A percentile compares a stretch with the other conserved stretches of the same genome.
Evolutionary conservation across 2,888 invertebrate genomes (phyloP).

Genomic region (Oscheius myriophilus): DNA sequence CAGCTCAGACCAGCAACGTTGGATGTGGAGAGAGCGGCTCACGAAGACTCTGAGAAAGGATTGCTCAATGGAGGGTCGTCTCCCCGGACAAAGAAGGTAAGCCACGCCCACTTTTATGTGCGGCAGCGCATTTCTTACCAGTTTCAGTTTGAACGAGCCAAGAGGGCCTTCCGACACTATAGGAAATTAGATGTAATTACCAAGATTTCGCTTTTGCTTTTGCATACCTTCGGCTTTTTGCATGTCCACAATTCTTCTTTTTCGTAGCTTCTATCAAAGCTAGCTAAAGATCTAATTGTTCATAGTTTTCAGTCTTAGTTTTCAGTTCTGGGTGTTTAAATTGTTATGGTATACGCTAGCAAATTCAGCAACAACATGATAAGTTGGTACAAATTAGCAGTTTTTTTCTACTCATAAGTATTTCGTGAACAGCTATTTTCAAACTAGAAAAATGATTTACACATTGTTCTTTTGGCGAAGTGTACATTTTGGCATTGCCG

Average conservation of each 20-base stretch:
- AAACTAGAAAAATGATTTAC: no score
- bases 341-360: no score
- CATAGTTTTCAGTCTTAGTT: no score
- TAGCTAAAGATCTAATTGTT: no score
- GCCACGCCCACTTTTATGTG: neutral
- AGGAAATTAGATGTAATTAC: constrained; percentile 26
- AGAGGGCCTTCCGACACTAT: constrained; percentile 8
- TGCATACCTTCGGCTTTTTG: neutral
- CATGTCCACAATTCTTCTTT: neutral
- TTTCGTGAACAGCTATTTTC: no score
- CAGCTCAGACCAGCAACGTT: constrained; percentile 28
- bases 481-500: no score
- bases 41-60: constrained; percentile 3
- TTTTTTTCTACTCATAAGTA: no score
- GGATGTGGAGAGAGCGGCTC: constrained; percentile 12
- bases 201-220: constrained; percentile 14
- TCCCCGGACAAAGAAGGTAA: constrained; percentile 18
- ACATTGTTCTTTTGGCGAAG: no score
- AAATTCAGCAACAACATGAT: no score
- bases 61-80: constrained; percentile 21
- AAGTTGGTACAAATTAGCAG: no score
- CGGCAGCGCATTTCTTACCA: neutral
- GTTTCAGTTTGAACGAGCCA: neutral
- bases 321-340: no score
- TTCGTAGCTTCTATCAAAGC: neutral